Evolutionary conservation across 2,888 invertebrate species (phyloP).

Genomic region (Drosophila differens): DNA sequence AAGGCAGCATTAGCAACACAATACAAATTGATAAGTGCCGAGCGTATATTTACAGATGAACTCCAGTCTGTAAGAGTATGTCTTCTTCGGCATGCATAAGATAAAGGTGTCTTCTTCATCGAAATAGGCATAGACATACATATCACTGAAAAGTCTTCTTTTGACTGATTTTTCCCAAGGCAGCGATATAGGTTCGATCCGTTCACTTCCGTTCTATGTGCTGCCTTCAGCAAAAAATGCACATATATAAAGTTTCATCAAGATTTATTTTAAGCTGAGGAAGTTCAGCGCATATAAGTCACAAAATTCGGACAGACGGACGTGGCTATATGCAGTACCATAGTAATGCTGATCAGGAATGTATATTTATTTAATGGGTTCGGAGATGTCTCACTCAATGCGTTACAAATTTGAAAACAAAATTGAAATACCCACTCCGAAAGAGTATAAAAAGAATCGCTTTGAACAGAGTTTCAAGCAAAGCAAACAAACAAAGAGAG

Average conservation of each 20-base stretch:
- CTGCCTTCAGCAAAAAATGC: not conserved
- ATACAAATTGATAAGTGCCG: constrained; percentile 1
- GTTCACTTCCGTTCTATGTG: no score
- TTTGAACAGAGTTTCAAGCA: constrained; percentile 52
- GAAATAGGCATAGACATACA: not conserved
- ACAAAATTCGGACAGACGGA: not conserved
- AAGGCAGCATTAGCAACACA: not conserved
- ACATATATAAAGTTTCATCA: not conserved
- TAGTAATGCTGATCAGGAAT: not conserved
- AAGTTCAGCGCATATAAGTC: not conserved
- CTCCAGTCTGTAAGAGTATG: not conserved
- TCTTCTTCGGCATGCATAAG: not conserved
- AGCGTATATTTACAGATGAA: not conserved
- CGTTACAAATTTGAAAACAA: constrained; percentile 12
- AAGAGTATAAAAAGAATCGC: constrained; percentile 37
- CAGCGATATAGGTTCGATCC: not conserved
- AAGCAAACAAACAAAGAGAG: constrained; percentile 45
- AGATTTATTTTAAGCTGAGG: not conserved
- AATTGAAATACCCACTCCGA: constrained; percentile 39
- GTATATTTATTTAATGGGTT: not conserved
- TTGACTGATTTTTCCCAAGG: not conserved
- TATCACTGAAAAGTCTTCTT: not conserved
- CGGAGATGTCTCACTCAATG: not conserved
- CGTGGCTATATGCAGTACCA: not conserved
- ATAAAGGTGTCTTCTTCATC: not conserved